Base-by-base conservation (phyloP, 2,797 vertebrate species). In the Notolepis coatsorum region DNA sequence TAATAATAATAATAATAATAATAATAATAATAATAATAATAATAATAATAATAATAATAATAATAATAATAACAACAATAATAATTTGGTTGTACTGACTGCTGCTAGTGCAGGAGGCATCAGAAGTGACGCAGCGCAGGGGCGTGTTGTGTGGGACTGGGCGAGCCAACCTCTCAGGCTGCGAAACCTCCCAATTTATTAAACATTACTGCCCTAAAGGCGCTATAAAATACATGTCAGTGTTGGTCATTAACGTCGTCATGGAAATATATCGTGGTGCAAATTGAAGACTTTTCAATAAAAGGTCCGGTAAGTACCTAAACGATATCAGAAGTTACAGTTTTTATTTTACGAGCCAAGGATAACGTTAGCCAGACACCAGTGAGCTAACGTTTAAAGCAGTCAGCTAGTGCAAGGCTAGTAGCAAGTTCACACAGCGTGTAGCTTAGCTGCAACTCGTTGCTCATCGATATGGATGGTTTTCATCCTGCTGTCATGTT, bases 141-240 rank as follows among this genome's bases (percentile, higher is more conserved):
- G 88, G 89, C 86, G 88, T 91, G 89, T 86, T 82, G 82, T 79
- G 85, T 85, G 85, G 81, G 83, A 79, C 56, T 74, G 75, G 21
- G 69, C 81, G 61, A 39, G 21, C 38, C 37, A 55, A 84, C 33
- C 20, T 38, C 9, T 24, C 17, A 6, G 21, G 35, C 50, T 25
- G 50, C 69, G 54, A 63, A 74, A 47, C 45, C 69, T 49, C 42
- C 30, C 63, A 33, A 57, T 66, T 27, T 60, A 71, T 65, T 80
- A 79, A 81, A 78, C 15, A 71, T 68, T 72, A 51, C 69, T 77
- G 54, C 54, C 13, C 41, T 50, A 38, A 82, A 86, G 62, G 65
- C 4, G 17, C 30, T 8, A 9, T 8, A 17, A 18, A 7, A 27
- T 25, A 7, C 43, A 68, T 84, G 77, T 79, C 85, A 68, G 50